Conservation (phyloP, 2,888 invertebrate genomes). For the Catocala sponsa region DNA sequence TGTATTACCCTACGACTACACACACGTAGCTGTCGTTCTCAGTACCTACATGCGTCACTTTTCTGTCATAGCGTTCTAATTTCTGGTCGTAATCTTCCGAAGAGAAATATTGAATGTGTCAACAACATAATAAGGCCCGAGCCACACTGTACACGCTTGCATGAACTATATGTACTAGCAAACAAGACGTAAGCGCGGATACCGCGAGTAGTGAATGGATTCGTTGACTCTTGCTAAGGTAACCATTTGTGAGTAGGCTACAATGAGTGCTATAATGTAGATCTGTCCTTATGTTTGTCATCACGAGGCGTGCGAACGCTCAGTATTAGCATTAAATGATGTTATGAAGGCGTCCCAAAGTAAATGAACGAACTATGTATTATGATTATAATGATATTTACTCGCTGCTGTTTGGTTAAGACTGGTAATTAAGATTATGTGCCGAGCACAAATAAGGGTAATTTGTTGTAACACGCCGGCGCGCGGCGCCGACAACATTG, state of each 20-base stretch:
- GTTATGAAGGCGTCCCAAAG: constrained; percentile 21
- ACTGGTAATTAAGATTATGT: constrained; percentile 27
- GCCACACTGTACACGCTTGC: not conserved
- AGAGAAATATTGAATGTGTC: constrained; percentile 39
- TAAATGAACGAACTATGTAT: constrained; percentile 23
- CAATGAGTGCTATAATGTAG: not conserved
- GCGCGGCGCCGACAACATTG: not conserved
- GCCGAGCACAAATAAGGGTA: constrained; percentile 2
- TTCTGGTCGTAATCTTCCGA: constrained; percentile 29
- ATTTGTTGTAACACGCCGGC: constrained; percentile 10
- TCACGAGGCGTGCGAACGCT: constrained; percentile 26
- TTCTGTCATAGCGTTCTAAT: constrained; percentile 22
- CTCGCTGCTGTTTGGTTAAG: constrained; percentile 31
- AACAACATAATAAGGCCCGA: constrained; percentile 27
- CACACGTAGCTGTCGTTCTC: constrained; percentile 9
- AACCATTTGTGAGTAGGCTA: too few relatives aligned
- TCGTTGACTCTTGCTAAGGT: not conserved
- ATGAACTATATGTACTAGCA: too few relatives aligned
- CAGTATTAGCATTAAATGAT: constrained; percentile 31
- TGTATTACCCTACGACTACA: not conserved
- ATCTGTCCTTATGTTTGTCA: constrained; percentile 1
- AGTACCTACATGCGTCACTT: constrained; percentile 11
- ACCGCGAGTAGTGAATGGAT: not conserved
- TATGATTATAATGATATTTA: constrained; percentile 38
- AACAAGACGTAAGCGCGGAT: too few relatives aligned